phyloP scores from a whole-genome alignment of 1,140 invertebrate genomes.

The Diachasma alloeum region DNA sequence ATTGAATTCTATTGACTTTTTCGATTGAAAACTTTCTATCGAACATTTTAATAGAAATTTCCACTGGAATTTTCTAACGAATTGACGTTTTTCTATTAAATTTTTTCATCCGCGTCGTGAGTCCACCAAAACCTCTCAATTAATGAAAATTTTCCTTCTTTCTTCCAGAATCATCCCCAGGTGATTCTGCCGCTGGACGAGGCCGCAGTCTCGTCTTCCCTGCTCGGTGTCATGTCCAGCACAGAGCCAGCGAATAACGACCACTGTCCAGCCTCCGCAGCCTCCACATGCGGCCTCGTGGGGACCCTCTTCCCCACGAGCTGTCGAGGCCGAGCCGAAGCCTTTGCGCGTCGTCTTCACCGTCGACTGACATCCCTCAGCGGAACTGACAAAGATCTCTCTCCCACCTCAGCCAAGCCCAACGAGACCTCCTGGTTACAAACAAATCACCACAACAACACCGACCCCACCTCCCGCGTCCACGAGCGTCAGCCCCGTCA shows the following conservation, averaged over 20 bases:
- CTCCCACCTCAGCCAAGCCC: conserved; percentile 12
- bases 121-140: too few relatives aligned
- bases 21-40: too few relatives aligned
- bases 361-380: conserved; percentile 75
- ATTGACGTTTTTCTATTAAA: too few relatives aligned
- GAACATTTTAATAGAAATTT: too few relatives aligned
- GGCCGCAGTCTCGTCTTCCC: background rate
- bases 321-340: conserved; percentile 79
- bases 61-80: too few relatives aligned
- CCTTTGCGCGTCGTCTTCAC: conserved; percentile 79
- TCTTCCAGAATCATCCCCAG: background rate
- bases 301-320: conserved; percentile 71
- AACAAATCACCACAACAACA: background rate
- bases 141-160: too few relatives aligned
- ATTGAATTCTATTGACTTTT: too few relatives aligned
- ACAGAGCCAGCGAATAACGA: conserved; percentile 47
- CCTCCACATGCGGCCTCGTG: conserved; percentile 62
- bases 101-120: too few relatives aligned
- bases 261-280: conserved; percentile 30
- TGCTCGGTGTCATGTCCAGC: conserved; percentile 43
- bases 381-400: conserved; percentile 51
- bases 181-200: background rate
- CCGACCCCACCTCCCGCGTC: conserved; percentile 19
- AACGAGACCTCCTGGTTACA: conserved; percentile 50
- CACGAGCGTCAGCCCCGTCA: conserved; percentile 60